Base-by-base conservation (phyloP, 1,140 invertebrate genomes). In the Neodiprion virginianus region DNA sequence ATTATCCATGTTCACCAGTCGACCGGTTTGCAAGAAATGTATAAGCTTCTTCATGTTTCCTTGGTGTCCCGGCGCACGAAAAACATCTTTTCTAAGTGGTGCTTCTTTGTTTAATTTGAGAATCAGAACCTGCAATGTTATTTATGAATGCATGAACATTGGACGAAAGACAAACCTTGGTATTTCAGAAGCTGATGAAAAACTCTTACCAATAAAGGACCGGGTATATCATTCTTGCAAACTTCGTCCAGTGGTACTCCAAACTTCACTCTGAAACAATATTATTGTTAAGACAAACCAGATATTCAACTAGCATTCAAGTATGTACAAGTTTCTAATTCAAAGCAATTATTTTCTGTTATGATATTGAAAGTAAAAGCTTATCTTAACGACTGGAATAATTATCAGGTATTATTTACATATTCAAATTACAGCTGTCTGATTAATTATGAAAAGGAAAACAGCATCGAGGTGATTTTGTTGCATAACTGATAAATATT, bases 1-100 rank as follows among this genome's bases (percentile, higher is more conserved):
- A 86, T 98, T 97, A 82, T 97, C 95, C 82, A 98, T 98, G 86
- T 99, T 99, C n/a, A 99, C 96, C 77, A 98, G 91, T 75, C 97
- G 92, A 12, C 98, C 98, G 78, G 97, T 96, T 87, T 98, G 96
- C 75, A 95, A 91, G 82, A 98, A 97, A 86, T 99, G 97, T 76
- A 98, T 97, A 0, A 99, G 91, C 85, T 98, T 98, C 85, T 98
- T 97, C 92, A 98, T 98, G 79, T 97, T 96, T 47, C 95, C 95
- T 86, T 98, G 96, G 86, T 98, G 96, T 0, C 97, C 97, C 11
- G 97, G 97, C 28, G 97, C 97, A 72, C 97, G 91, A 88, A 98
- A 98, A 23, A 98, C 96, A 90, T 98, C 96, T 81, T 97, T 96
- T 67, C 96, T 93, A 77, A 94, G 91, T 1, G 97, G 97, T 10